Evolutionary conservation across 2,888 invertebrate species (phyloP), one percentile per base, ranked within the genome.

Genomic region (Amiota communis): DNA sequence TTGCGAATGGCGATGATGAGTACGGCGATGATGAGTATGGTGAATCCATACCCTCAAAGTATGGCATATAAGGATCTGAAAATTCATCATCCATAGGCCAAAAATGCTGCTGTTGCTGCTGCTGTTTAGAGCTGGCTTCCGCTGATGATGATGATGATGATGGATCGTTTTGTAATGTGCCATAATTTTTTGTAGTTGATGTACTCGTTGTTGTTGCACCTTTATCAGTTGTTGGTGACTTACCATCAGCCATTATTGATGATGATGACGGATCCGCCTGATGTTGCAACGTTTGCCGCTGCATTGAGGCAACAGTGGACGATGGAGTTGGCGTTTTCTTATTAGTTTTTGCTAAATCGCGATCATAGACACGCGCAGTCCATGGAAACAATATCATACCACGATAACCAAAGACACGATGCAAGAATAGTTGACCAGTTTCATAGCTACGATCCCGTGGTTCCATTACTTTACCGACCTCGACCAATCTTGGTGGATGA

Each of bases 381-480:
- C 98, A 98, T 0, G 98, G 98, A 89, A 98, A 98, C 73, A 99
- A 91, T 72, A 98, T 94, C 13, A 98, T 97, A 6, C 98, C 98
- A 82, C 98, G 92, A 89, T 99, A 99, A 23, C 98, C 98, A 90
- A 99, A 99, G 11, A 98, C 95, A 86, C 96, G 93, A 88, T 99
- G 98, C 70, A 99, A 91, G 90, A 99, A 98, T 75, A 98, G 91
- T 90, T 98, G 97, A 20, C 98, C 98, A 12, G 98, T 97, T 85
- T 96, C 96, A 91, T 98, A 98, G 91, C 96, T 96, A 68, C 96
- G 96, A 78, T 95, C 92, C 91, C 97, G 97, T 59, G 96, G 96
- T 53, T 93, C 90, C 90, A 97, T 97, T 83, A 98, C 91, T 89
- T 95, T 94, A 46, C 98, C 98, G 78, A 98, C 97, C 92, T 98